Percentiles rank a stretch among this genome's conserved stretches.
phyloP scores from a whole-genome alignment of 2,888 invertebrate genomes.

The Platynereis dumerilii region DNA sequence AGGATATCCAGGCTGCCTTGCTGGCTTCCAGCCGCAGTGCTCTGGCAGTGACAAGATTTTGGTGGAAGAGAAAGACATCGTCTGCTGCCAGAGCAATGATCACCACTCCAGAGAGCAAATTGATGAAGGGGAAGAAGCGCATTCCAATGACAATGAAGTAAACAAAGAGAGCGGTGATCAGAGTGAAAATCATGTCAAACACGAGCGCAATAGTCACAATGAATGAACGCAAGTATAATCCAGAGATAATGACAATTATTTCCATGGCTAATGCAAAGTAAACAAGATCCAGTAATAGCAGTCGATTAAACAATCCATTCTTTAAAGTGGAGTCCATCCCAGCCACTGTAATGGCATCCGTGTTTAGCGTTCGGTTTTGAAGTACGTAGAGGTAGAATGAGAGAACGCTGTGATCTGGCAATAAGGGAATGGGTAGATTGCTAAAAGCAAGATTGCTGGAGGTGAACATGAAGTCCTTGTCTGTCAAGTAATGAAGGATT shows the following conservation, averaged over 20 bases:
- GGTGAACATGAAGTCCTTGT: neutral
- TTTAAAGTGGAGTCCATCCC: neutral
- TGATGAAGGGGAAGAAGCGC: constrained; percentile 2
- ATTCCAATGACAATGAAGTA: constrained; percentile 3
- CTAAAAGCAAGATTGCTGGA: neutral
- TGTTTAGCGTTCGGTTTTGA: neutral
- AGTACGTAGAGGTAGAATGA: neutral
- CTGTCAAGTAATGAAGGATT: constrained; percentile 1
- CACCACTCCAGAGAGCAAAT: constrained; percentile 1
- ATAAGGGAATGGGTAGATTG: neutral
- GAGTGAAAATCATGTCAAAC: neutral
- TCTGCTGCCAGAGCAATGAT: constrained; percentile 9
- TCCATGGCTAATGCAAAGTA: constrained; percentile 1
- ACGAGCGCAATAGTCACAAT: constrained; percentile 1
- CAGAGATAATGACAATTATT: neutral
- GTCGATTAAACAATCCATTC: neutral
- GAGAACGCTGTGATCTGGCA: neutral
- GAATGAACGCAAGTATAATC: constrained; percentile 3
- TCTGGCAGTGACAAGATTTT: neutral
- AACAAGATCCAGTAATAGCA: neutral
- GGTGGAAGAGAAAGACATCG: constrained; percentile 3
- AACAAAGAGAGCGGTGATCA: neutral
- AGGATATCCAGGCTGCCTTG: neutral
- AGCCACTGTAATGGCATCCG: neutral
- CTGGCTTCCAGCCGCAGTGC: neutral